These are phyloP conservation scores for Bombus huntii DNA, from an alignment of 1,140 invertebrate species.

Conservation along the genomic window DNA sequence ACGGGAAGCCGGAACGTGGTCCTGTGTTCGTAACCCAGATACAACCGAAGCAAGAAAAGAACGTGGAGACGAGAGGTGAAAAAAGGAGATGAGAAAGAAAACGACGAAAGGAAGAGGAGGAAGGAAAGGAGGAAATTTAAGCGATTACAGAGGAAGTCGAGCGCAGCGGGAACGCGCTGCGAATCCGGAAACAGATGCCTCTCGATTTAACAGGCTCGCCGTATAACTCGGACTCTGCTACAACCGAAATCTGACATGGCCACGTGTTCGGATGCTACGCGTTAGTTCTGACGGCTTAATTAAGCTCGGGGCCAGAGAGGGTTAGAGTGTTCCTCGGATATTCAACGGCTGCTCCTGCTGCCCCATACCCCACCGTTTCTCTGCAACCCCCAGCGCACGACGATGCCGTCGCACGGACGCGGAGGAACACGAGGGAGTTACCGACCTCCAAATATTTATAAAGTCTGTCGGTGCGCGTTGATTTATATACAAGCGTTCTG, in stretches of 20 bases:
- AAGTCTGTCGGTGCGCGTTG: constrained; percentile 45
- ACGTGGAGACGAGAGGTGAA: neutral
- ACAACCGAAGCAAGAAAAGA: constrained; percentile 14
- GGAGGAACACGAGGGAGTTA: neutral
- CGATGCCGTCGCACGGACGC: neutral
- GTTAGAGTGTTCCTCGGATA: constrained; percentile 55
- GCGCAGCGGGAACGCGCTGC: constrained; percentile 18
- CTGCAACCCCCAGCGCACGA: constrained; percentile 26
- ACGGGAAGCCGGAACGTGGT: constrained; percentile 44
- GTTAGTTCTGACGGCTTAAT: constrained; percentile 71
- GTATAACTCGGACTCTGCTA: constrained; percentile 56
- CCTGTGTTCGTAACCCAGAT: constrained; percentile 60
- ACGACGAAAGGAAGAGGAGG: neutral
- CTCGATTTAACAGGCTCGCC: constrained; percentile 52
- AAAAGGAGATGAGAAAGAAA: neutral
- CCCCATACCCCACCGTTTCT: constrained; percentile 20
- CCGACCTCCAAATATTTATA: constrained; percentile 62
- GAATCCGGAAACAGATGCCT: constrained; percentile 62
- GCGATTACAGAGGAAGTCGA: constrained; percentile 40
- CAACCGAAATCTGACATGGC: constrained; percentile 68
- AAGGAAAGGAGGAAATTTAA: constrained; percentile 14
- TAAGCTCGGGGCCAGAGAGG: constrained; percentile 62
- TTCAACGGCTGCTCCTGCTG: constrained; percentile 50
- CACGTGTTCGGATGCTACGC: constrained; percentile 67
- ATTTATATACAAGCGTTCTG: constrained; percentile 53